These are phyloP conservation scores for Halesus radiatus DNA, from an alignment of 1,140 invertebrate species.

Conservation along the genomic window DNA sequence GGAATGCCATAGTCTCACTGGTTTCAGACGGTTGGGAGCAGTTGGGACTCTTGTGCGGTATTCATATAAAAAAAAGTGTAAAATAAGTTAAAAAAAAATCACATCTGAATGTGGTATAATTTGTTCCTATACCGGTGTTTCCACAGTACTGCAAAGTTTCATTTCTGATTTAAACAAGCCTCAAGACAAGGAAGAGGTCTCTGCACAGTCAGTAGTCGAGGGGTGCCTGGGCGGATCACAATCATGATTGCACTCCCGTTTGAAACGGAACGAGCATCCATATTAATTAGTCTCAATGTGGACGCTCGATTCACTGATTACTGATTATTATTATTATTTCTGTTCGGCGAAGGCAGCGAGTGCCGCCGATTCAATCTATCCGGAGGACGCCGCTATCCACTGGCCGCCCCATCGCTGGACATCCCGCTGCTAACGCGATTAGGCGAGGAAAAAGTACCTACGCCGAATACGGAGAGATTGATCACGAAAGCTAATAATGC, in stretches of 20 bases:
- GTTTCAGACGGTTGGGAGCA: too few relatives aligned
- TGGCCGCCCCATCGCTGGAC: background rate
- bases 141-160: too few relatives aligned
- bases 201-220: background rate
- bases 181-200: too few relatives aligned
- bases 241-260: constrained; percentile 6
- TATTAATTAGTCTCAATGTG: constrained; percentile 29
- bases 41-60: too few relatives aligned
- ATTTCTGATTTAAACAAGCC: too few relatives aligned
- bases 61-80: too few relatives aligned
- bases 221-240: background rate
- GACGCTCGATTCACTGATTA: constrained; percentile 15
- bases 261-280: constrained; percentile 5
- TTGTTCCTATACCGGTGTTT: too few relatives aligned
- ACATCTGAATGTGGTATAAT: too few relatives aligned
- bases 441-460: background rate
- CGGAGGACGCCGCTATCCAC: background rate
- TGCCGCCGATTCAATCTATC: background rate
- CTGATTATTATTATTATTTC: background rate
- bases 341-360: too few relatives aligned
- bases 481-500: background rate
- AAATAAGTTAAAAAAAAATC: too few relatives aligned
- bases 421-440: constrained; percentile 33
- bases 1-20: too few relatives aligned
- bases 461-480: background rate